These are phyloP conservation scores for Exaiptasia diaphana DNA, from an alignment of 64 coral and sea anemone genomes.

Conservation along the genomic window DNA sequence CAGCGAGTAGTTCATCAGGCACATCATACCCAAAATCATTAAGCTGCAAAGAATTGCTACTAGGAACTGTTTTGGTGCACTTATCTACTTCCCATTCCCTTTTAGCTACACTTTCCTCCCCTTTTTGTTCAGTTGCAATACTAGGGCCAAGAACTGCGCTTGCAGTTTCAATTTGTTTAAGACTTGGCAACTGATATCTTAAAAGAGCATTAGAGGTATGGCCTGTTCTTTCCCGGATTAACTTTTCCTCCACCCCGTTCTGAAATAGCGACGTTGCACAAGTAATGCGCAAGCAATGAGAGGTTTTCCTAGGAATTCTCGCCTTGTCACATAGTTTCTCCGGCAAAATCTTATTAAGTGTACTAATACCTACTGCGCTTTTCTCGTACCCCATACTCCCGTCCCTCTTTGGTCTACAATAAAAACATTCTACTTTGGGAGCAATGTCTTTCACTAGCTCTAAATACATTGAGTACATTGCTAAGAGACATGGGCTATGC, in stretches of 20 bases:
- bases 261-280: conserved; percentile 44
- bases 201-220: conserved; percentile 35
- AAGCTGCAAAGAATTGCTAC: too few species aligned
- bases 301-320: conserved; percentile 27
- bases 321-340: conserved; percentile 34
- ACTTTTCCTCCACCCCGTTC: conserved; percentile 28
- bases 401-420: conserved; percentile 21
- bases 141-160: background rate
- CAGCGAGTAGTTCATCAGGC: too few species aligned
- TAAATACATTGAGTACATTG: conserved; percentile 12
- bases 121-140: background rate
- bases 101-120: too few species aligned
- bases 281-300: conserved; percentile 56
- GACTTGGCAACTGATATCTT: background rate
- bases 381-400: conserved; percentile 28
- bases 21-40: too few species aligned
- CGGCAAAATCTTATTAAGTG: conserved; percentile 47
- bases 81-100: too few species aligned
- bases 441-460: conserved; percentile 11
- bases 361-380: conserved; percentile 22
- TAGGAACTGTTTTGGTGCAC: too few species aligned
- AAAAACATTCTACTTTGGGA: conserved; percentile 6
- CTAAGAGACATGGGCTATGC: conserved; percentile 12
- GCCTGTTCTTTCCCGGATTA: conserved; percentile 26
- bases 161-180: background rate